Conservation (phyloP, 2,888 invertebrate genomes). For the Sminthurides aquaticus region DNA sequence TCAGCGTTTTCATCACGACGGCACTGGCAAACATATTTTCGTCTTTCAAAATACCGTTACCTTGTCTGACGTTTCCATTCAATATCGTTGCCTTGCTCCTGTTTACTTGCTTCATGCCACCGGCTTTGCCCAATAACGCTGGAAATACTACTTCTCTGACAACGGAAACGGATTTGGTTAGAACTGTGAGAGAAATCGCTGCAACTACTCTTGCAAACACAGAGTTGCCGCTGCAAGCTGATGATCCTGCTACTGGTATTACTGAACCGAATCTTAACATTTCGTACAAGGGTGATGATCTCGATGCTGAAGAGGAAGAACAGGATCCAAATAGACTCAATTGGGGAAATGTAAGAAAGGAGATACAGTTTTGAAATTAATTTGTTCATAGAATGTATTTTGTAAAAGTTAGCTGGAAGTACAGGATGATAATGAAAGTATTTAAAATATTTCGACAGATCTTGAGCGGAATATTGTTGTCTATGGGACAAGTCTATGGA, state of each 20-base stretch:
- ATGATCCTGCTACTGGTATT: slow-evolving; percentile 17
- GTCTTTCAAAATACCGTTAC: slow-evolving; percentile 45
- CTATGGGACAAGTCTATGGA: slow-evolving; percentile 49
- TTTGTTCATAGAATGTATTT: neutral
- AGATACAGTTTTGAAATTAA: neutral
- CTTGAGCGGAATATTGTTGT: slow-evolving; percentile 47
- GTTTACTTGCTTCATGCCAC: slow-evolving; percentile 45
- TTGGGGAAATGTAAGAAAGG: slow-evolving; percentile 47
- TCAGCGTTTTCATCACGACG: slow-evolving; percentile 47
- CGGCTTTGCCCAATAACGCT: slow-evolving; percentile 11
- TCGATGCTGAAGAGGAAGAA: slow-evolving; percentile 17
- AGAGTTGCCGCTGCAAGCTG: neutral
- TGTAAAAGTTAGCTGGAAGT: no score
- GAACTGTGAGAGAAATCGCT: neutral
- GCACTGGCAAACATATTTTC: slow-evolving; percentile 46
- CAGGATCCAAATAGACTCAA: slow-evolving; percentile 37
- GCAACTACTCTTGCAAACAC: neutral
- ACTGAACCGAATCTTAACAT: slow-evolving; percentile 5
- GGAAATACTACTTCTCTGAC: slow-evolving; percentile 1
- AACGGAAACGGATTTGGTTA: neutral
- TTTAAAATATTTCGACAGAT: no score
- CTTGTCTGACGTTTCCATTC: slow-evolving; percentile 47
- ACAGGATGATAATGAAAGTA: no score
- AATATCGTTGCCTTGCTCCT: slow-evolving; percentile 47
- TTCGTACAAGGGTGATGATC: neutral